Base-by-base conservation (phyloP, 2,797 vertebrate species). In the Argya squamiceps region DNA sequence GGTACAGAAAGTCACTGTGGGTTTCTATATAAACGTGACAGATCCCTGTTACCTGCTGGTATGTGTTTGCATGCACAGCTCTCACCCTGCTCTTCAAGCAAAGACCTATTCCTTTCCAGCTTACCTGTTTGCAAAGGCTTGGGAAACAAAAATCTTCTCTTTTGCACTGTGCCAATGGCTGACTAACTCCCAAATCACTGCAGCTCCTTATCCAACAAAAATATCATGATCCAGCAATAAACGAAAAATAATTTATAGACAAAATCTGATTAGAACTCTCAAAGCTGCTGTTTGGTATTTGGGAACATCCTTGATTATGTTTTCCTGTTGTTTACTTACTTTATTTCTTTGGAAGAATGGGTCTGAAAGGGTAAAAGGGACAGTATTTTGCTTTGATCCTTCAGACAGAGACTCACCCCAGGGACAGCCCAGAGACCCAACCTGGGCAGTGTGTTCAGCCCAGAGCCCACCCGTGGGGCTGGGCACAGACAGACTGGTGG, bases 401-500 rank as follows among this genome's bases (percentile, higher is more conserved):
- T 50, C 47, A 59, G 30, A 22, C 15, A 7, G 3, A 3, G 26
- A 76, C 9, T 13, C 24, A 55, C 4, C 3, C n/a, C 18, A 32
- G 12, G 32, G 39, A 36, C 15, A 84, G 12, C n/a, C 17, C 0
- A 0, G 0, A 44, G 17, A 67, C 29, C 29, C 0, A 0, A 7
- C 8, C 41, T 32, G 15, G 74, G 36, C 32, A 21, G 7, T 9
- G 14, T 10, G 6, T 22, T 78, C 53, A 60, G 29, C 43, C 24
- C 46, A 24, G 62, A 27, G 39, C 49, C 20, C 47, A 6, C 7
- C 26, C 2, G 1, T 20, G 32, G 60, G 41, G 15, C 24, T 60
- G 17, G 12, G 6, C 49, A 43, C 46, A 86, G 65, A 59, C 17
- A 63, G 17, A 15, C 18, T 19, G 29, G 19, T 58, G 34, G 19